These are phyloP conservation scores for Sebastiscus tertius DNA, from an alignment of 2,797 vertebrate genomes.

Conservation along the genomic window DNA sequence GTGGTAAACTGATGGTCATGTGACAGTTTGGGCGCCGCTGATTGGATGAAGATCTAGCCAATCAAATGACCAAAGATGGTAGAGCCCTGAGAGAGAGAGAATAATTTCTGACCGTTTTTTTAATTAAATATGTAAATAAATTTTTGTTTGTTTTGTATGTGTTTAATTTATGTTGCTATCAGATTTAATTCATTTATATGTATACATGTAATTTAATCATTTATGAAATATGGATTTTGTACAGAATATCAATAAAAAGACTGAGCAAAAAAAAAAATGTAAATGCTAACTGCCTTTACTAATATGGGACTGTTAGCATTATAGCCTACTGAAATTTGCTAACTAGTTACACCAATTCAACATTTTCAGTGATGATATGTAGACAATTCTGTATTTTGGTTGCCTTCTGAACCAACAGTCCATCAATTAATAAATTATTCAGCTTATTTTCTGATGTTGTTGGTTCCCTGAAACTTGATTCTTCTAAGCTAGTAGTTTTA, in stretches of 20 bases:
- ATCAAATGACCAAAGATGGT: conserved; percentile 28
- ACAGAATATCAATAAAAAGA: too few species aligned
- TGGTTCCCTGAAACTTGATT: conserved; percentile 82
- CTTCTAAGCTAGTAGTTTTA: conserved; percentile 76
- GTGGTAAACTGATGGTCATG: conserved; percentile 60
- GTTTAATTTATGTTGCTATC: too few species aligned
- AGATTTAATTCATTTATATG: too few species aligned
- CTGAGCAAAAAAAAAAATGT: background rate
- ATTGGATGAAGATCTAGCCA: conserved; percentile 60
- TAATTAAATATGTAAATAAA: too few species aligned
- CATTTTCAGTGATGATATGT: background rate
- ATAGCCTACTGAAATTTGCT: background rate
- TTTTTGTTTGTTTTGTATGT: too few species aligned
- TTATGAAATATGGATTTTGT: too few species aligned
- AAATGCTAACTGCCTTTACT: background rate
- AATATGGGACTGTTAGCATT: background rate
- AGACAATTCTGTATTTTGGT: too few species aligned
- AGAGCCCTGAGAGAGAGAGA: background rate
- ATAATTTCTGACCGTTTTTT: too few species aligned
- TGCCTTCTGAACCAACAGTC: background rate
- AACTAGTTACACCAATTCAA: background rate
- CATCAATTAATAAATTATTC: background rate
- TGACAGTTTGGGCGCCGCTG: conserved; percentile 54
- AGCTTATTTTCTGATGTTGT: background rate
- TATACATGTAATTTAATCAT: too few species aligned